phyloP scores from a whole-genome alignment of 2,888 invertebrate species.

The Tineola bisselliella region DNA sequence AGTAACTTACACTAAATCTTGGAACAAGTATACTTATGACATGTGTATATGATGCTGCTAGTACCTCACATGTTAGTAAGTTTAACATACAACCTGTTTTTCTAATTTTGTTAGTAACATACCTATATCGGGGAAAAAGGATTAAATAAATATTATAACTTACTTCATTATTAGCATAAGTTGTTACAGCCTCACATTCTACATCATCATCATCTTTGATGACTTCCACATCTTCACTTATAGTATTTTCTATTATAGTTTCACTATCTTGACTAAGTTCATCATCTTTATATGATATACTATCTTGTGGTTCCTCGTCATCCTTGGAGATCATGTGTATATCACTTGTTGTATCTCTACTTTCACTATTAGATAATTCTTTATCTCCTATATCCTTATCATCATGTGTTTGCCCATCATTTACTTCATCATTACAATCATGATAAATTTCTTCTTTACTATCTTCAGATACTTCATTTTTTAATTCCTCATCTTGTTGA shows the following conservation, averaged over 20 bases:
- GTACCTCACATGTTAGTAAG: too few relatives aligned
- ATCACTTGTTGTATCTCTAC: neutral
- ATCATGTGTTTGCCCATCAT: neutral
- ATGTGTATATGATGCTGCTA: too few relatives aligned
- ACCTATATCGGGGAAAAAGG: too few relatives aligned
- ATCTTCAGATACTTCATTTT: neutral
- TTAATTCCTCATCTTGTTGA: neutral
- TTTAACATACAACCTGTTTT: too few relatives aligned
- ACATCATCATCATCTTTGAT: neutral
- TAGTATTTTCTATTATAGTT: neutral
- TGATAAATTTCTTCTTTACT: slow-evolving; percentile 13
- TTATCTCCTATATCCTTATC: neutral
- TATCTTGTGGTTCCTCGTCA: too few relatives aligned
- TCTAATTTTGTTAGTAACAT: too few relatives aligned
- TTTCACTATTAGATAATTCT: neutral
- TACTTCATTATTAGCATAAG: neutral
- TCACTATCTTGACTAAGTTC: too few relatives aligned
- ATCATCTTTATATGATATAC: too few relatives aligned
- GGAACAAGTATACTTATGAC: too few relatives aligned
- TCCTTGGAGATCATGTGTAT: too few relatives aligned
- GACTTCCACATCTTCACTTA: neutral
- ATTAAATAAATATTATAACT: neutral
- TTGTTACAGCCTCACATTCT: neutral
- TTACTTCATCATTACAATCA: neutral
- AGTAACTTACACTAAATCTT: too few relatives aligned